Base-by-base conservation (phyloP, 2,888 invertebrate genomes). In the Seira sanloemensis region DNA sequence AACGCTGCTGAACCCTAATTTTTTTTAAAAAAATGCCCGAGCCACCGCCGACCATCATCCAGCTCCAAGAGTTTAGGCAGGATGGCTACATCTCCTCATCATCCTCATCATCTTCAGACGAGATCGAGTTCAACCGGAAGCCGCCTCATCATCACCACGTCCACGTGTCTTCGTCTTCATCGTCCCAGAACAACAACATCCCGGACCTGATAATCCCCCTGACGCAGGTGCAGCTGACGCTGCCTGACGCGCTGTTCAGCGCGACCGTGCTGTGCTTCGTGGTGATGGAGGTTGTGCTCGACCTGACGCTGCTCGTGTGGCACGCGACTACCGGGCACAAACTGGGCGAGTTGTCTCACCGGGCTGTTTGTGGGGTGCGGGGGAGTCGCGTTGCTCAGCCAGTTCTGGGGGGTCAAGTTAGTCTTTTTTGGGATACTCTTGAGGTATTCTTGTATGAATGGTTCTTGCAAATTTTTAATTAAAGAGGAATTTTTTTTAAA, bases 321-420 rank as follows among this genome's bases (percentile, higher is more conserved):
- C 62, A 62, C n/a, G 19, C 62, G 1, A 79, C 72, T 86, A 88
- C 66, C 87, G 26, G 82, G 54, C 0, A 24, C 66, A 19, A 80
- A 82, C 37, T 88, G 88, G 89, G 87, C 76, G 9, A 78, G 84
- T 1, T 86, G 62, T 1, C 54, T 89, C n/a, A 87, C 87, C 0
- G 67, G 4, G 2, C 12, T 76, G n/a, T 82, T 85, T 46, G 74
- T 88, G 12, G 19, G 74, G 0, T 23, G 21, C 18, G 88, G 89
- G 62, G 86, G 86, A 9, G 62, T 81, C 0, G 84, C 78, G 18
- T 37, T 87, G 9, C 67, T 88, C 19, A 78, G 83, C 24, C 87
- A 88, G 67, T 87, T 88, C 62, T 78, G 78, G 78, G 21, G 37
- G n/a, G 19, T 78, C 58, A 58, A 58, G 69, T 72, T 23, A 62